phyloP scores from a whole-genome alignment of 2,113 vertebrate genomes.

The Passer domesticus region DNA sequence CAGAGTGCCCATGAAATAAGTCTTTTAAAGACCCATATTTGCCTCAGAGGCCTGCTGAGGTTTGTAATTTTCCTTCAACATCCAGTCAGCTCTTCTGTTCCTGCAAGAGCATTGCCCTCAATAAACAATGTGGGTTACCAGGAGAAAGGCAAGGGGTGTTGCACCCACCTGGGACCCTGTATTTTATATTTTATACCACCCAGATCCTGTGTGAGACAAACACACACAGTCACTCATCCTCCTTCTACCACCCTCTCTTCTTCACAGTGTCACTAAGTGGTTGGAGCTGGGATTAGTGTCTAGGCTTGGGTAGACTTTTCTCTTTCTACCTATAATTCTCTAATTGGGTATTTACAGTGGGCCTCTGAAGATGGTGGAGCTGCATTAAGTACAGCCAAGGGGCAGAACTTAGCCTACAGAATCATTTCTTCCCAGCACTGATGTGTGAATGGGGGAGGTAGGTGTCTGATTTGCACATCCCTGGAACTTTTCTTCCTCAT shows the following conservation, averaged over 20 bases:
- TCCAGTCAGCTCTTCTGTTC: not conserved
- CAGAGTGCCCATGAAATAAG: not conserved
- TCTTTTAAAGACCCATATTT: not conserved
- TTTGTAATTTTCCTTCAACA: not conserved
- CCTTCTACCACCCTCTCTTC: not conserved
- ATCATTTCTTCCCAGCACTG: not conserved
- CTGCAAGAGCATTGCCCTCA: not conserved
- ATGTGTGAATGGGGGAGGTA: not conserved
- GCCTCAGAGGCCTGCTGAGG: not conserved
- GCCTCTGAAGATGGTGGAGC: not conserved
- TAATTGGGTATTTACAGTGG: not conserved
- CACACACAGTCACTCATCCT: accelerated
- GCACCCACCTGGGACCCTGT: not conserved
- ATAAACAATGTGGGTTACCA: not conserved
- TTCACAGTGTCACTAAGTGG: not conserved
- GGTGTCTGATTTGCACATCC: not conserved
- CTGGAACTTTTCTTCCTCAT: not conserved
- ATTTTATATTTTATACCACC: not conserved
- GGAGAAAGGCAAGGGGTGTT: not conserved
- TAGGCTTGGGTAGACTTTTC: not conserved
- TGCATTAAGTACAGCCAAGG: not conserved
- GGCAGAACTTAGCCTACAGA: not conserved
- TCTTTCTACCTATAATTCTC: not conserved
- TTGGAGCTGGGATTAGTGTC: not conserved
- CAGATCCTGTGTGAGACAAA: not conserved